phyloP scores from a whole-genome alignment of 2,888 invertebrate species.

The Smittia aterrima region DNA sequence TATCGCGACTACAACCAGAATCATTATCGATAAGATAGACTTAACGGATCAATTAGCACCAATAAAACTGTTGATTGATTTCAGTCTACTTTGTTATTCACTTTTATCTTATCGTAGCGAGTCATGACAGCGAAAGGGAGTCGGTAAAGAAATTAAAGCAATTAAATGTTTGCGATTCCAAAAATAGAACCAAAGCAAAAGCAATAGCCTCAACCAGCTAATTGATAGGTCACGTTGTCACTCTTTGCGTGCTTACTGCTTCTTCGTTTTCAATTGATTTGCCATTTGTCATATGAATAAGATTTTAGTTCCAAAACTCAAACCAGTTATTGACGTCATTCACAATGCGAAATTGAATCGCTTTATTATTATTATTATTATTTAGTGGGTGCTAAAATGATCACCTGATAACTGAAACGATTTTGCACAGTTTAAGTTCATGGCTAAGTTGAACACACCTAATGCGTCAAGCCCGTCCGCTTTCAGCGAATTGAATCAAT shows the following conservation, averaged over 20 bases:
- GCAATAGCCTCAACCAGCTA: neutral
- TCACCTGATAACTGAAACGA: neutral
- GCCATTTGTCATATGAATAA: neutral
- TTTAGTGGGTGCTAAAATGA: neutral
- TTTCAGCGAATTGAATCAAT: neutral
- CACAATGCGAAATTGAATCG: neutral
- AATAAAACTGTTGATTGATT: slow-evolving; percentile 2
- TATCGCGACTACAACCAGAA: too few relatives aligned
- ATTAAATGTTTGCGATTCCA: neutral
- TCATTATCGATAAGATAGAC: too few relatives aligned
- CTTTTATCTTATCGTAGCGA: neutral
- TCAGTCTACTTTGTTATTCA: neutral
- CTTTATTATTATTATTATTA: too few relatives aligned
- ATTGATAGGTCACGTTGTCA: neutral
- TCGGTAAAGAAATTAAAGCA: neutral
- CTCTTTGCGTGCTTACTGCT: neutral
- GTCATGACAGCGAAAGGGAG: neutral
- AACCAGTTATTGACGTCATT: neutral
- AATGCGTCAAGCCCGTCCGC: neutral
- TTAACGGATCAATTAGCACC: neutral
- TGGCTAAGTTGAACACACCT: neutral
- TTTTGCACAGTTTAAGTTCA: neutral
- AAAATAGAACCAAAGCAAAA: neutral
- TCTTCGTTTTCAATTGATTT: neutral
- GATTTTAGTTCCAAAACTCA: neutral